Evolutionary conservation across 64 coral and sea anemone genomes (phyloP).

Genomic region (Montipora efflorescens): DNA sequence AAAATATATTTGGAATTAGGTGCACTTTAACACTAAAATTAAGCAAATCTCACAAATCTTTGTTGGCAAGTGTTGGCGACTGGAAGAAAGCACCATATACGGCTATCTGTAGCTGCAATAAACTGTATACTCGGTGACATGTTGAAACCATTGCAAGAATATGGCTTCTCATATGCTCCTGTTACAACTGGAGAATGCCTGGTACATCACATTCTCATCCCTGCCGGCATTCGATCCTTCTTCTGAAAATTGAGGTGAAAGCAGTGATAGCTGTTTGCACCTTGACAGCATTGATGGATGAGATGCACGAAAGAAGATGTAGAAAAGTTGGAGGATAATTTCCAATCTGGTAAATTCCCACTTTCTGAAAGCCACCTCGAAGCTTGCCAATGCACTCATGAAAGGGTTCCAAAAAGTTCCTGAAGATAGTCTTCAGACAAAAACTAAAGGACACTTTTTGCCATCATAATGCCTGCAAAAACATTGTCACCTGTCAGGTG

Average conservation of each 20-base stretch:
- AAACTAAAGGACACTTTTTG: slow-evolving; percentile 59
- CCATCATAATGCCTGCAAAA: slow-evolving; percentile 55
- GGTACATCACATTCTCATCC: too few species aligned
- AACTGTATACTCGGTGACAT: too few species aligned
- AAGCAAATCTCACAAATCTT: too few species aligned
- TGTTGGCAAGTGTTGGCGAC: slow-evolving; percentile 74
- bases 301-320: slow-evolving; percentile 44
- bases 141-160: too few species aligned
- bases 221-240: too few species aligned
- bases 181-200: slow-evolving; percentile 44
- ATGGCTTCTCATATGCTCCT: slow-evolving; percentile 27
- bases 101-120: not conserved
- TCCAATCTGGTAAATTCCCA: slow-evolving; percentile 50
- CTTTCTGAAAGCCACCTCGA: slow-evolving; percentile 16
- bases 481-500: slow-evolving; percentile 36
- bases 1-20: too few species aligned
- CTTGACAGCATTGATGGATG: slow-evolving; percentile 12
- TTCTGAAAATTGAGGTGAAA: not conserved
- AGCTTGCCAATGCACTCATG: not conserved
- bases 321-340: slow-evolving; percentile 42
- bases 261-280: not conserved
- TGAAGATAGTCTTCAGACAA: slow-evolving; percentile 53
- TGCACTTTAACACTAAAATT: too few species aligned
- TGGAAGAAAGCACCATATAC: slow-evolving; percentile 54
- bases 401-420: slow-evolving; percentile 50